A percentile compares a stretch with the other conserved stretches of the same genome.
phyloP scores from a whole-genome alignment of 2,888 invertebrate genomes.

The Apotomis capreana region DNA sequence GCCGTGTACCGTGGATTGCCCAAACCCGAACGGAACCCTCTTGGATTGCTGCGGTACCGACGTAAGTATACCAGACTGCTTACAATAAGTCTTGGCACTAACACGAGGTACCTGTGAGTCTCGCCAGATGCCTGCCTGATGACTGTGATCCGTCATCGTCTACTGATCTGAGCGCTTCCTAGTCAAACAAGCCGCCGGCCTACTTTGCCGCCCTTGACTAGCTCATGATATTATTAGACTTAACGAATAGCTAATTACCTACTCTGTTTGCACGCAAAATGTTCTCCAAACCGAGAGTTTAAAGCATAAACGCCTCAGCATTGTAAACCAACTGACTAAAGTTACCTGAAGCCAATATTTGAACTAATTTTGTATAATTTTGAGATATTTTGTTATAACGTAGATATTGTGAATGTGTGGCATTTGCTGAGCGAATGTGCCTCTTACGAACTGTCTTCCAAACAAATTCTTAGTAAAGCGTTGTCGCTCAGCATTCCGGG shows the following conservation, averaged over 20 bases:
- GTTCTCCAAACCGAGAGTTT: slow-evolving; percentile 8
- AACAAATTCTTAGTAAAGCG: slow-evolving; percentile 23
- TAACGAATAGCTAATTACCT: slow-evolving; percentile 28
- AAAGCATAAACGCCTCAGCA: background rate
- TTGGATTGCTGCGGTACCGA: slow-evolving; percentile 27
- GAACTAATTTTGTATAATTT: slow-evolving; percentile 36
- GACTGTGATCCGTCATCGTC: slow-evolving; percentile 2
- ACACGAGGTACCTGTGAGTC: background rate
- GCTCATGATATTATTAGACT: slow-evolving; percentile 39
- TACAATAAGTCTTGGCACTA: background rate
- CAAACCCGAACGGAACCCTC: background rate
- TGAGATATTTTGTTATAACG: slow-evolving; percentile 20
- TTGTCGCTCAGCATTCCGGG: slow-evolving; percentile 9
- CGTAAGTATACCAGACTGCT: slow-evolving; percentile 33
- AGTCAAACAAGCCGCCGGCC: slow-evolving; percentile 24
- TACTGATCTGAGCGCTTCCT: slow-evolving; percentile 23
- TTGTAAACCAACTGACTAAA: slow-evolving; percentile 26
- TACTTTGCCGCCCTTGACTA: slow-evolving; percentile 37
- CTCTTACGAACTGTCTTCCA: slow-evolving; percentile 19
- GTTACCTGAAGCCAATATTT: slow-evolving; percentile 20
- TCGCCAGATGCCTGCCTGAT: background rate
- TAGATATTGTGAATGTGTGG: slow-evolving; percentile 8
- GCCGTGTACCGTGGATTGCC: slow-evolving; percentile 26
- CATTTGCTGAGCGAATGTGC: slow-evolving; percentile 28
- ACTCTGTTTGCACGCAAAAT: slow-evolving; percentile 27